Percentiles rank a stretch among this genome's conserved stretches.
Evolutionary conservation across 1,140 invertebrate species (phyloP).

Genomic region (Matsumurasca onukii): DNA sequence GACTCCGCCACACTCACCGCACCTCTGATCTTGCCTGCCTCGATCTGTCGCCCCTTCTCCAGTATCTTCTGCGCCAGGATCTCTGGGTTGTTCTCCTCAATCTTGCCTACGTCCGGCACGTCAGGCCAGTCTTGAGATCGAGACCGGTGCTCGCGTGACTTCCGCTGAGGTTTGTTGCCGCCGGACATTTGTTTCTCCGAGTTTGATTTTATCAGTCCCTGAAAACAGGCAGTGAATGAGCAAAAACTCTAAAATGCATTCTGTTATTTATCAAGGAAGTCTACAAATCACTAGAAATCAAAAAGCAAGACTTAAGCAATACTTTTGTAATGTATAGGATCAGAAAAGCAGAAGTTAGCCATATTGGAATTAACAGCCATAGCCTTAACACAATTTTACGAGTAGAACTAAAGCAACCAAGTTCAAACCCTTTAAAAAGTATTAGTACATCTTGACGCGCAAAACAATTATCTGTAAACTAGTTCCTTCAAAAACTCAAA

Average conservation of each 20-base stretch:
- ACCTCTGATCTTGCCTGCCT: constrained; percentile 67
- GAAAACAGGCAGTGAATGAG: no score
- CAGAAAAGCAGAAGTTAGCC: no score
- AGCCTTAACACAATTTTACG: no score
- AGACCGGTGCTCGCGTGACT: constrained; percentile 69
- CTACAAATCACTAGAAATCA: constrained; percentile 39
- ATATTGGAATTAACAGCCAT: no score
- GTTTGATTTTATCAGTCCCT: constrained; percentile 22
- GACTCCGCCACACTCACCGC: constrained; percentile 28
- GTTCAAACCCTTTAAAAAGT: no score
- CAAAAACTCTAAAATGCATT: background rate
- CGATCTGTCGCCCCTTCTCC: constrained; percentile 83
- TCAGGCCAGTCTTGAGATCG: constrained; percentile 88
- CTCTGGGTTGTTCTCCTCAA: constrained; percentile 89
- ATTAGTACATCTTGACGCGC: no score
- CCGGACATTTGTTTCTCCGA: background rate
- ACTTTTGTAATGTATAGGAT: background rate
- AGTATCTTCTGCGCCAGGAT: constrained; percentile 85
- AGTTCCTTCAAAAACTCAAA: no score
- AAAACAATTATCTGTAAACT: no score
- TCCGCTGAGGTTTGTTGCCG: constrained; percentile 49
- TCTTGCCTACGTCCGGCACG: constrained; percentile 84
- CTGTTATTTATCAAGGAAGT: constrained; percentile 52
- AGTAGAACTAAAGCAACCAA: no score
- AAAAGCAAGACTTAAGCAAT: background rate